Evolutionary conservation across 2,888 invertebrate genomes (phyloP), one percentile per base, ranked within the genome.

Genomic region (Iphiclides podalirius): DNA sequence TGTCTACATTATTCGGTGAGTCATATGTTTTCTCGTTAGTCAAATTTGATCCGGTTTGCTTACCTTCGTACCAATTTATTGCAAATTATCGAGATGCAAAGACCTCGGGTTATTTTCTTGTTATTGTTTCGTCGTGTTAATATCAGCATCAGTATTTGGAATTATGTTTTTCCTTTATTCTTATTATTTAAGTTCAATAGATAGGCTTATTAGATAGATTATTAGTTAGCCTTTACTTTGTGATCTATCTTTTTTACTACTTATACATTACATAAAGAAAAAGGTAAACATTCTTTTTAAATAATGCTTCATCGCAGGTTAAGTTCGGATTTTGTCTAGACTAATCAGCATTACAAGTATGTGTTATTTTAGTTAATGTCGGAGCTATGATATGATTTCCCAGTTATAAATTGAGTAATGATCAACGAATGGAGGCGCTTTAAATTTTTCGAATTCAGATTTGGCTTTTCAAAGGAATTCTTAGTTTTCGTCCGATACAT

Each of bases 1-100:
- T 61, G 57, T 63, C 58, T 59, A 54, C 64, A 58, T 61, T 59
- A 60, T 62, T 42, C 34, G 26, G 48, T 70, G 72, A 73, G 50
- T 75, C 70, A 69, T 60, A 47, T 61, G 63, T 63, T 66, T 28
- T 28, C 28, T 9, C 8, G 28, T 28, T 47, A 34, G 52, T 54
- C 44, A 28, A 36, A 44, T 35, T n/a, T 35, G 34, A n/a, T 49
- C 11, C 34, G 38, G 16, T 11, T 39, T 39, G 14, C 13, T 39
- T 50, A 50, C 11, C 20, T 20, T 39, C 12, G 6, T 28, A 13
- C 12, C 17, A 38, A 45, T 33, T 37, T 42, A 14, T 37, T 8
- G 31, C 11, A 4, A 12, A 8, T 26, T 35, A 13, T 41, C 35
- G 37, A 33, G 34, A 9, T 28, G n/a, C 28, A 4, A 20, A 45